phyloP scores from a whole-genome alignment of 1,140 invertebrate species.

The Drosophila teissieri region DNA sequence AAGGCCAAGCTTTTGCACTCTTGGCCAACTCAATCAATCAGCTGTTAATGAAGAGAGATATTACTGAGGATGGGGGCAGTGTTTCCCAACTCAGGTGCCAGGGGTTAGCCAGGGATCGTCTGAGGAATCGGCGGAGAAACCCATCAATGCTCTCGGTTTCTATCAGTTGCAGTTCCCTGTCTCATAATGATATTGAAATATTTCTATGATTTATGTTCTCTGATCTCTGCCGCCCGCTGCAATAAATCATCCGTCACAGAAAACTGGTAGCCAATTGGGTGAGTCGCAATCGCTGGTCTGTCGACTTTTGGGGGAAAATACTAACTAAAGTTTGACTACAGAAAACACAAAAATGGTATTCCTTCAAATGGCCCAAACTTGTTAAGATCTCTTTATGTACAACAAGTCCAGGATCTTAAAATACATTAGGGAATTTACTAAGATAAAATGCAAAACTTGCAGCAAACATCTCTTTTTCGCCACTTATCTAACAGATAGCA shows the following conservation, averaged over 20 bases:
- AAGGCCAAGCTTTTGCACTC: slow-evolving; percentile 66
- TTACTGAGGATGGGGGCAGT: slow-evolving; percentile 2
- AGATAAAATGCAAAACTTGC: neutral
- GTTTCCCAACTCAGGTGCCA: slow-evolving; percentile 36
- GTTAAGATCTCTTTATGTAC: neutral
- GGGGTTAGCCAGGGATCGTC: slow-evolving; percentile 45
- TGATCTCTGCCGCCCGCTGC: slow-evolving; percentile 45
- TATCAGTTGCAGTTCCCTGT: slow-evolving; percentile 59
- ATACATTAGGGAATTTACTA: neutral
- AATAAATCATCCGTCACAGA: slow-evolving; percentile 60
- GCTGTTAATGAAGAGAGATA: slow-evolving; percentile 56
- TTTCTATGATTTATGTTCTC: slow-evolving; percentile 65
- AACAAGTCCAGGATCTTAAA: neutral
- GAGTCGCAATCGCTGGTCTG: slow-evolving; percentile 17
- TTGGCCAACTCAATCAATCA: slow-evolving; percentile 71
- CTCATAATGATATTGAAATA: slow-evolving; percentile 47
- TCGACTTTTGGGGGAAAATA: neutral
- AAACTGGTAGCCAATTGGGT: slow-evolving; percentile 46
- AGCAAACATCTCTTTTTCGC: slow-evolving; percentile 12
- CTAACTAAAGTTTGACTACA: neutral
- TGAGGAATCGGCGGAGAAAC: slow-evolving; percentile 1
- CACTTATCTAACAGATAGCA: slow-evolving; percentile 12
- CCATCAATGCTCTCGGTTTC: slow-evolving; percentile 40
- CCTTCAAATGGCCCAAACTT: no score
- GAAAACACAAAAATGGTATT: no score